Conservation (phyloP, 1,140 invertebrate species). For the Samia ricini region DNA sequence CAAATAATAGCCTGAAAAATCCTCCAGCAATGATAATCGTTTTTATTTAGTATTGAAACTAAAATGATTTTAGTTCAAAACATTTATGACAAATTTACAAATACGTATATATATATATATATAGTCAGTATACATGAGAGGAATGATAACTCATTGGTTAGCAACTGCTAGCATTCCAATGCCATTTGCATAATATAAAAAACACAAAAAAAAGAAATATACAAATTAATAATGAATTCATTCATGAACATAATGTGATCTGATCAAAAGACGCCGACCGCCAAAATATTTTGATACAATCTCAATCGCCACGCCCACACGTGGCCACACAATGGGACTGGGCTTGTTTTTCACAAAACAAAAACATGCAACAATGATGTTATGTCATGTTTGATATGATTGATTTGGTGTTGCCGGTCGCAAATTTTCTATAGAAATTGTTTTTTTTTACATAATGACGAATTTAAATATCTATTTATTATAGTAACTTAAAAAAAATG, state of each 20-base stretch:
- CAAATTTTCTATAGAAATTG: slow-evolving; percentile 12
- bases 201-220: neutral
- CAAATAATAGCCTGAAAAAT: too few relatives aligned
- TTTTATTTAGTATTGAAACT: too few relatives aligned
- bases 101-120: too few relatives aligned
- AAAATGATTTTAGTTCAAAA: too few relatives aligned
- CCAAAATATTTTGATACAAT: slow-evolving; percentile 48
- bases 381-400: slow-evolving; percentile 62
- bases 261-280: slow-evolving; percentile 49
- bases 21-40: too few relatives aligned
- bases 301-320: slow-evolving; percentile 49
- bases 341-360: slow-evolving; percentile 43
- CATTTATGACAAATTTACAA: too few relatives aligned
- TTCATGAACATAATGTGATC: slow-evolving; percentile 1
- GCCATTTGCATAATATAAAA: neutral
- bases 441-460: neutral
- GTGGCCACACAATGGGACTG: slow-evolving; percentile 41
- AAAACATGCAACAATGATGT: slow-evolving; percentile 55
- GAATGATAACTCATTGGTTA: neutral
- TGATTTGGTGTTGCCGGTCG: slow-evolving; percentile 38
- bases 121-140: neutral
- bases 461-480: neutral
- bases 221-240: slow-evolving; percentile 1
- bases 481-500: neutral
- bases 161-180: neutral